Conservation (phyloP, 2,888 invertebrate species). For the Automeris io region DNA sequence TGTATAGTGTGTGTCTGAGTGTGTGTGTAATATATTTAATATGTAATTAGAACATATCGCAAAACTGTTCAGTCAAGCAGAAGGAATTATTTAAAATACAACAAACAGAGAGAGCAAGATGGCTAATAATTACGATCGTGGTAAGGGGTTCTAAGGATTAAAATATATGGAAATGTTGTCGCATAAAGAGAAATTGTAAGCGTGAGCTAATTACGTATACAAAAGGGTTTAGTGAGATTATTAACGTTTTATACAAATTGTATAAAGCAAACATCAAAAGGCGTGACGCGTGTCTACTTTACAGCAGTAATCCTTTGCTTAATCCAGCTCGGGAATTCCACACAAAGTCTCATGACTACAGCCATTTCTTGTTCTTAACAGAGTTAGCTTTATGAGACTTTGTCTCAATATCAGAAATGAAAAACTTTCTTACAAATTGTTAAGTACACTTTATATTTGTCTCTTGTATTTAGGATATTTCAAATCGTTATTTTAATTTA, state of each 20-base stretch:
- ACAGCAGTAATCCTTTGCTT: constrained; percentile 7
- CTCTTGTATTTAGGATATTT: no score
- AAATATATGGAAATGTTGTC: neutral
- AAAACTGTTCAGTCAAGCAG: no score
- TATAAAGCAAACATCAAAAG: constrained; percentile 6
- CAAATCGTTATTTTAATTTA: no score
- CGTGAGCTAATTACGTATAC: constrained; percentile 1
- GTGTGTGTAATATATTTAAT: no score
- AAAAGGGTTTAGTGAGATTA: constrained; percentile 1
- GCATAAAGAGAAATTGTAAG: neutral
- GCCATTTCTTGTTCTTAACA: constrained; percentile 1
- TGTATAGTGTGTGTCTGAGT: no score
- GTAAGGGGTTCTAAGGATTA: neutral
- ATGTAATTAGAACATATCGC: no score
- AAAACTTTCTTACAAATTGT: constrained; percentile 2
- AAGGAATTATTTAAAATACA: no score
- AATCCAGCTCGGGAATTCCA: neutral
- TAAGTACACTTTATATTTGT: neutral
- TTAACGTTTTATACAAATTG: constrained; percentile 10
- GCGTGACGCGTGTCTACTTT: constrained; percentile 9
- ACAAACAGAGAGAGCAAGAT: no score
- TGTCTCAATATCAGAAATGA: neutral
- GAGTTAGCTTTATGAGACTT: constrained; percentile 5
- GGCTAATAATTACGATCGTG: no score
- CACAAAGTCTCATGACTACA: constrained; percentile 8